Percentiles rank a stretch among this genome's conserved stretches.
phyloP scores from a whole-genome alignment of 2,113 vertebrate species.

The Perca fluviatilis region DNA sequence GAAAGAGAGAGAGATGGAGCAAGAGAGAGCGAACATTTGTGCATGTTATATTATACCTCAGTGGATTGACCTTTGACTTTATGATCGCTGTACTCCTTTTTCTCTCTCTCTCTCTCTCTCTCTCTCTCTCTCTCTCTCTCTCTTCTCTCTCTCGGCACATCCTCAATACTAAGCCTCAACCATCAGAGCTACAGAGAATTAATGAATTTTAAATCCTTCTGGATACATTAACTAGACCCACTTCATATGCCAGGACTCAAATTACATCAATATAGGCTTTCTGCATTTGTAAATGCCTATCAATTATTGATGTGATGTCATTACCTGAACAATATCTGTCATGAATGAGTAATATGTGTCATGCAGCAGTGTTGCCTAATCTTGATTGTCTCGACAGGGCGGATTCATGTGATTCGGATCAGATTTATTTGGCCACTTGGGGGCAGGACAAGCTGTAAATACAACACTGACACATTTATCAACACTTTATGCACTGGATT shows the following conservation, averaged over 20 bases:
- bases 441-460: not conserved
- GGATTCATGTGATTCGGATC: not conserved
- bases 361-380: slow-evolving; percentile 29
- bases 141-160: slow-evolving; percentile 57
- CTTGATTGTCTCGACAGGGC: slow-evolving; percentile 10
- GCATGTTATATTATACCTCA: slow-evolving; percentile 70
- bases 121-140: slow-evolving; percentile 7
- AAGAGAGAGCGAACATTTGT: slow-evolving; percentile 59
- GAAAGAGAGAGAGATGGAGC: slow-evolving; percentile 19
- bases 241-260: slow-evolving; percentile 73
- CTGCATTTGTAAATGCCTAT: slow-evolving; percentile 74
- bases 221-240: slow-evolving; percentile 75
- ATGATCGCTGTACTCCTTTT: slow-evolving; percentile 10
- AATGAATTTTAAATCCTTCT: slow-evolving; percentile 78
- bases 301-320: slow-evolving; percentile 75
- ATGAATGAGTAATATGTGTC: slow-evolving; percentile 61
- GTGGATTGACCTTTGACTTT: slow-evolving; percentile 77
- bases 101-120: slow-evolving; percentile 1
- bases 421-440: slow-evolving; percentile 22
- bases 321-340: slow-evolving; percentile 60
- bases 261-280: slow-evolving; percentile 77
- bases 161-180: slow-evolving; percentile 71
- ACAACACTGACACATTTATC: not conserved
- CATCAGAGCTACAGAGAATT: slow-evolving; percentile 66
- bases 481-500: not conserved